Percentiles rank a stretch among this genome's conserved stretches.
These are phyloP conservation scores for Actinernus sp. DNA, from an alignment of 92 coral and sea anemone species.

Conservation along the genomic window DNA sequence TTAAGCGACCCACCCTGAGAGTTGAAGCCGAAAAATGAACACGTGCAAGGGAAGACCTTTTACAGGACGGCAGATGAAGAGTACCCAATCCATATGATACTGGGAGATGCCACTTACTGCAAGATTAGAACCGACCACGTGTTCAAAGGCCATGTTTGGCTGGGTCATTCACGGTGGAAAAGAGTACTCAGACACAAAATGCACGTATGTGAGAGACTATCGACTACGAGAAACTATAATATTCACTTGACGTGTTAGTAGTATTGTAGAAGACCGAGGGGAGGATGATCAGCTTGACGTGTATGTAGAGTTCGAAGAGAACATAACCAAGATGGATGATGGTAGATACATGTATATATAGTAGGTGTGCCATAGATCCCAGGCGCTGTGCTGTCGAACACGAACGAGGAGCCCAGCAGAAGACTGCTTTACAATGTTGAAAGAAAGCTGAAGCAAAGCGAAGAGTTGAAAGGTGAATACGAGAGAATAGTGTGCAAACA, in stretches of 20 bases:
- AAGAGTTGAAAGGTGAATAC: constrained; percentile 23
- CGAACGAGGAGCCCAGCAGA: constrained; percentile 41
- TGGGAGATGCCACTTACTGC: constrained; percentile 41
- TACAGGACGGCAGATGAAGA: constrained; percentile 22
- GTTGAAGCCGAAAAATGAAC: constrained; percentile 20
- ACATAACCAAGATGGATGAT: constrained; percentile 19
- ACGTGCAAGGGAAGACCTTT: constrained; percentile 39
- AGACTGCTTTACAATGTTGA: constrained; percentile 18
- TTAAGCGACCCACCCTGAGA: constrained; percentile 29
- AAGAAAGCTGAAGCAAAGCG: constrained; percentile 30
- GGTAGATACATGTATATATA: constrained; percentile 61
- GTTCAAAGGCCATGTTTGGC: constrained; percentile 61
- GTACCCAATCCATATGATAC: constrained; percentile 39
- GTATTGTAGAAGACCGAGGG: constrained; percentile 47
- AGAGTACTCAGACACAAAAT: no score
- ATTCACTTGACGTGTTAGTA: constrained; percentile 21
- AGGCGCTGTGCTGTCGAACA: constrained; percentile 11
- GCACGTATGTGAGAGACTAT: constrained; percentile 1
- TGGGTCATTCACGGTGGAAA: constrained; percentile 60
- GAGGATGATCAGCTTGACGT: constrained; percentile 41
- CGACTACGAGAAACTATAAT: constrained; percentile 33
- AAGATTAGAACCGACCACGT: constrained; percentile 45
- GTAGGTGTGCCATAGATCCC: constrained; percentile 37
- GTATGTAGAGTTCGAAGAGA: constrained; percentile 38
- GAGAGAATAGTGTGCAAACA: constrained; percentile 26